A percentile compares a stretch with the other conserved stretches of the same genome.
phyloP scores from a whole-genome alignment of 2,113 vertebrate species.

The Abramis brama region DNA sequence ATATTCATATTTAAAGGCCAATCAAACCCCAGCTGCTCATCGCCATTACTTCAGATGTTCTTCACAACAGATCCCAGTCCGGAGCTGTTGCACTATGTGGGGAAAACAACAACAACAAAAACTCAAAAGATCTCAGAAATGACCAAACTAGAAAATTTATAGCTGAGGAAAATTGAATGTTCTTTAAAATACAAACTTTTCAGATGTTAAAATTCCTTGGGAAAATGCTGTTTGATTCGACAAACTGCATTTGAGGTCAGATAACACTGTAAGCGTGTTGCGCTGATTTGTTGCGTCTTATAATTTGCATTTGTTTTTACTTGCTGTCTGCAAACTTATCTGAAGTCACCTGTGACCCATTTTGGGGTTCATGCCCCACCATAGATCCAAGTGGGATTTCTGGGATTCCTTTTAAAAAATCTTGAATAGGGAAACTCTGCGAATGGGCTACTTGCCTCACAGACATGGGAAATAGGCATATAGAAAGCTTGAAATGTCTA shows the following conservation, averaged over 20 bases:
- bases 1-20: conserved; percentile 33
- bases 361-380: neutral
- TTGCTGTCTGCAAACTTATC: neutral
- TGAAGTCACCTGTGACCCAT: neutral
- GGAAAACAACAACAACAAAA: neutral
- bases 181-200: neutral
- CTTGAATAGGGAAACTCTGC: neutral
- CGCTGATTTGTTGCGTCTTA: neutral
- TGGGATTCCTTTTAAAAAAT: neutral
- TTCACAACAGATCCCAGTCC: conserved; percentile 1
- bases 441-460: too few species aligned
- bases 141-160: neutral
- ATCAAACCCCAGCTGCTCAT: neutral
- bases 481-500: too few species aligned
- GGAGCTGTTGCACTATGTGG: neutral
- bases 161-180: neutral
- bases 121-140: neutral
- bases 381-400: neutral
- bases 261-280: neutral
- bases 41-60: neutral
- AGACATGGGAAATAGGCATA: too few species aligned
- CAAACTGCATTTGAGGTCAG: neutral
- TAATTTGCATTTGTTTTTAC: neutral
- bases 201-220: neutral
- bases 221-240: neutral